Evolutionary conservation across 2,113 vertebrate genomes (phyloP).

Genomic region (Cairina moschata): DNA sequence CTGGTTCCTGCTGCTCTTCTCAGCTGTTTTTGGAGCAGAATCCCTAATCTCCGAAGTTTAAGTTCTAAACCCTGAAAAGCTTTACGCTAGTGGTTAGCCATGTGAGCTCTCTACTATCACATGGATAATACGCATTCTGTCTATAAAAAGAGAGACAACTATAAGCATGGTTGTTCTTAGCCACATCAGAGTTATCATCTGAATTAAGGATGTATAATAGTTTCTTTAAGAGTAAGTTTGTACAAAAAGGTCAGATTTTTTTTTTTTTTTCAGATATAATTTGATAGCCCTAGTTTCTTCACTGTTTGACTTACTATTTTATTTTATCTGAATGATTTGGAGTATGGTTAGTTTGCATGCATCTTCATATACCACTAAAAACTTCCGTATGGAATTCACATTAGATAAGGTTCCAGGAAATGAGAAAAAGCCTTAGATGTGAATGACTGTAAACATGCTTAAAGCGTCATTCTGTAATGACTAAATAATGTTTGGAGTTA

Average conservation of each 20-base stretch:
- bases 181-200: constrained; percentile 31
- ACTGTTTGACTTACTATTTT: neutral
- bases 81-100: neutral
- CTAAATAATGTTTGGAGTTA: neutral
- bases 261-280: neutral
- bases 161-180: neutral
- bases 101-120: constrained; percentile 36
- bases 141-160: neutral
- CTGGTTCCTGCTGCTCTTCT: neutral
- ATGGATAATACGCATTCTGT: constrained; percentile 17
- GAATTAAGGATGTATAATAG: neutral
- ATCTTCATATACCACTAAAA: constrained; percentile 19
- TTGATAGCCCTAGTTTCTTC: constrained; percentile 3
- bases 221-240: neutral
- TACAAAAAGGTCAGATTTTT: neutral
- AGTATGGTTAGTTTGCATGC: constrained; percentile 13
- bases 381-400: constrained; percentile 17
- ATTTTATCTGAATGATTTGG: constrained; percentile 8
- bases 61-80: neutral
- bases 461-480: neutral
- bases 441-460: constrained; percentile 18
- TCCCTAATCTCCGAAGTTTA: neutral
- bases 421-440: neutral
- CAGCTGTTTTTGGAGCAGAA: neutral
- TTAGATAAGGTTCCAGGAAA: constrained; percentile 52